Evolutionary conservation across 2,113 vertebrate genomes (phyloP).

Genomic region (Tympanuchus pallidicinctus): DNA sequence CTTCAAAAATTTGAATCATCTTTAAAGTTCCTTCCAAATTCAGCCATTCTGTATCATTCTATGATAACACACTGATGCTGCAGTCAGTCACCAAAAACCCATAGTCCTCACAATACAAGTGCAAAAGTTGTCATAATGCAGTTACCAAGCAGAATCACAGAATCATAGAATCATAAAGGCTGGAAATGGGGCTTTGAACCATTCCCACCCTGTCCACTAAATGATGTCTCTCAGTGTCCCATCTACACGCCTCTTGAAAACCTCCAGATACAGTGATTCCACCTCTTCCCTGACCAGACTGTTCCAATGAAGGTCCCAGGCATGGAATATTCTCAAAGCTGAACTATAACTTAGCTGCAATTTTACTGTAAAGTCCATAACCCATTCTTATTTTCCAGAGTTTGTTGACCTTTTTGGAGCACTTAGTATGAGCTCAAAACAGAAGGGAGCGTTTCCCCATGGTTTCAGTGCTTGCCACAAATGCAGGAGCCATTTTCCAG

Average conservation of each 20-base stretch:
- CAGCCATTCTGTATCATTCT: no score
- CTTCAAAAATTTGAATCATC: no score
- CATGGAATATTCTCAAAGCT: background rate
- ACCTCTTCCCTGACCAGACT: no score
- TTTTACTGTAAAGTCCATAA: background rate
- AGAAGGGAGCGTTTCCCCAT: background rate
- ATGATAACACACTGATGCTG: accelerated
- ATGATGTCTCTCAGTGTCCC: no score
- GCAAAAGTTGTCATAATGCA: background rate
- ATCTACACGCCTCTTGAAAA: no score
- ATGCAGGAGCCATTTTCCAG: background rate
- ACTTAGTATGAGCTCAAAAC: background rate
- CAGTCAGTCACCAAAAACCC: background rate
- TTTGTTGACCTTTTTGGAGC: background rate
- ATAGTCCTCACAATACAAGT: accelerated
- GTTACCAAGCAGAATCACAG: no score
- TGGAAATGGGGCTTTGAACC: no score
- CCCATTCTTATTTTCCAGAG: background rate
- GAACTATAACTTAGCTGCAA: background rate
- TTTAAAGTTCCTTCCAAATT: no score
- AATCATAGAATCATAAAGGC: no score
- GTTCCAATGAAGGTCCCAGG: no score
- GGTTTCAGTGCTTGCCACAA: background rate
- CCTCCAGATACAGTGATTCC: no score
- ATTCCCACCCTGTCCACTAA: no score